These are phyloP conservation scores for Bradysia coprophila DNA, from an alignment of 1,140 invertebrate species.

Conservation along the genomic window DNA sequence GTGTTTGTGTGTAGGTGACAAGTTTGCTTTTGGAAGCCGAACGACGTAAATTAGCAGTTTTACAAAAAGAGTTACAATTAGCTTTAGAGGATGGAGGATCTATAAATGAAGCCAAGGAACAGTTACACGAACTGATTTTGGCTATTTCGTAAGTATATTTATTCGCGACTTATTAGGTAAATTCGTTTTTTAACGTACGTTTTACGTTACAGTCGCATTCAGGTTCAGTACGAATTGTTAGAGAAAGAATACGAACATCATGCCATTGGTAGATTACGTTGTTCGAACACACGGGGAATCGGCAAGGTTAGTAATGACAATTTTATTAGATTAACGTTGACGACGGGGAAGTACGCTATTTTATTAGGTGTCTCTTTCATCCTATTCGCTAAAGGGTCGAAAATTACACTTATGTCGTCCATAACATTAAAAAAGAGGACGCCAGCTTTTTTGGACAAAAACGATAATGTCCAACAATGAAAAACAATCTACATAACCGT, in stretches of 20 bases:
- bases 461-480: no score
- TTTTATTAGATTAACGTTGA: background rate
- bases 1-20: slow-evolving; percentile 31
- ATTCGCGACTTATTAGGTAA: slow-evolving; percentile 1
- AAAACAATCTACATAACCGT: no score
- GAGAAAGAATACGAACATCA: slow-evolving; percentile 49
- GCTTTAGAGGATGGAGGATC: slow-evolving; percentile 40
- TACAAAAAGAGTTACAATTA: slow-evolving; percentile 43
- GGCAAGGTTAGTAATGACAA: slow-evolving; percentile 36
- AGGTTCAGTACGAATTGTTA: slow-evolving; percentile 48
- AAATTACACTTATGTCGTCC: no score
- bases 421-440: no score
- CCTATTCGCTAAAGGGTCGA: no score
- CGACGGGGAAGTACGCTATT: no score
- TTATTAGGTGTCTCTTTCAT: no score
- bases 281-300: slow-evolving; percentile 38
- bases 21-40: slow-evolving; percentile 46
- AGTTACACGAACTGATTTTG: slow-evolving; percentile 42
- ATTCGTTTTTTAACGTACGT: slow-evolving; percentile 1
- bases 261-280: slow-evolving; percentile 41
- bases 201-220: slow-evolving; percentile 37
- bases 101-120: slow-evolving; percentile 26
- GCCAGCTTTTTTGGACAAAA: no score
- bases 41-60: slow-evolving; percentile 38
- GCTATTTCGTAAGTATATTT: slow-evolving; percentile 40